Conservation (phyloP, 1,140 invertebrate genomes). For the Heliothis virescens region DNA sequence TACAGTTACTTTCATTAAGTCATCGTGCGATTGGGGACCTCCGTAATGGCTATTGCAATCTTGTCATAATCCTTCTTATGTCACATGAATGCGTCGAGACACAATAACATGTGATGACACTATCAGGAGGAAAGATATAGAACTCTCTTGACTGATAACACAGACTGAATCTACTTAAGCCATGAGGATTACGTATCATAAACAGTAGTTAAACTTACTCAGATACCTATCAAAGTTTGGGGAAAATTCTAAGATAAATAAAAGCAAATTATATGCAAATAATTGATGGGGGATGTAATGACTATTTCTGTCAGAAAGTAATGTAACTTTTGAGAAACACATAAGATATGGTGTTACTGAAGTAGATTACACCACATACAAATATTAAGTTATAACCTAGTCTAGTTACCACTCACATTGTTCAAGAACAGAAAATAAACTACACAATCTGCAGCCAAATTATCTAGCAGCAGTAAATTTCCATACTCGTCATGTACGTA, state of each 20-base stretch:
- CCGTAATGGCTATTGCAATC: not conserved
- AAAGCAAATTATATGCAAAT: no score
- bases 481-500: not conserved
- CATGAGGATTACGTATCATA: not conserved
- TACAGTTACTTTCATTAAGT: not conserved
- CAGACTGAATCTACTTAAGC: not conserved
- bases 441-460: no score
- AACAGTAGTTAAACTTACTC: not conserved
- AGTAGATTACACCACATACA: no score
- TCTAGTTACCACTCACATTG: no score
- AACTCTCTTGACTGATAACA: not conserved
- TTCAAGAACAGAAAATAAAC: no score
- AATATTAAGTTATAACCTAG: no score
- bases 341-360: no score
- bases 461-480: no score
- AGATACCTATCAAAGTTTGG: not conserved
- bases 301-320: no score
- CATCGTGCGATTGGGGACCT: not conserved
- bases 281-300: no score
- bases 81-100: not conserved
- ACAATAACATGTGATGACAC: not conserved
- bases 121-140: not conserved
- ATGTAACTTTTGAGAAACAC: no score
- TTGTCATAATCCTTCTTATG: not conserved
- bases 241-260: not conserved